Percentiles rank a stretch among this genome's conserved stretches.
These are phyloP conservation scores for Erannis defoliaria DNA, from an alignment of 2,888 invertebrate genomes.

Conservation along the genomic window DNA sequence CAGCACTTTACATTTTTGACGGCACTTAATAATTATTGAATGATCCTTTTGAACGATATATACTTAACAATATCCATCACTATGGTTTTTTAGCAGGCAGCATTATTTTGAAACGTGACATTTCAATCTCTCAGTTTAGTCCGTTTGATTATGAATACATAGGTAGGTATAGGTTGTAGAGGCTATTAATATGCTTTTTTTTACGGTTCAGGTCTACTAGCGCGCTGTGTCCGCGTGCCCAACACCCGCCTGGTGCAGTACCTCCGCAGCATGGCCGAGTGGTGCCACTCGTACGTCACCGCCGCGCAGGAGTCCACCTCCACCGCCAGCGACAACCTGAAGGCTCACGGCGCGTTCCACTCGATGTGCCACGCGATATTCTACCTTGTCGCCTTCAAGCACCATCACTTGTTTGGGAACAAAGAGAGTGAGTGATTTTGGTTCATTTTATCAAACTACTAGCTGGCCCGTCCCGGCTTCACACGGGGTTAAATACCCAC, in stretches of 20 bases:
- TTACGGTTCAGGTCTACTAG: slow-evolving; percentile 64
- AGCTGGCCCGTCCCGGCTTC: no score
- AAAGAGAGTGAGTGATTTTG: slow-evolving; percentile 89
- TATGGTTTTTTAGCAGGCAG: no score
- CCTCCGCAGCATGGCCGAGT: slow-evolving; percentile 90
- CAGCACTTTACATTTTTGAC: no score
- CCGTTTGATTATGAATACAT: no score
- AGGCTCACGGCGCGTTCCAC: slow-evolving; percentile 95
- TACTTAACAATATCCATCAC: no score
- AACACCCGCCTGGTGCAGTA: slow-evolving; percentile 72
- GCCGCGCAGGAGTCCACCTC: slow-evolving; percentile 87
- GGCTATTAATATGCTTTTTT: neutral
- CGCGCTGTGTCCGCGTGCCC: slow-evolving; percentile 75
- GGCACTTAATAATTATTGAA: no score
- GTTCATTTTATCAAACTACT: slow-evolving; percentile 9
- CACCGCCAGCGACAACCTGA: slow-evolving; percentile 67
- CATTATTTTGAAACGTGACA: no score
- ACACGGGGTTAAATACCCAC: no score
- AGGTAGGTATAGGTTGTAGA: no score
- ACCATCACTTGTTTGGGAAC: slow-evolving; percentile 92
- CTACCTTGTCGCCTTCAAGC: slow-evolving; percentile 96
- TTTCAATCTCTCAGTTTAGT: no score
- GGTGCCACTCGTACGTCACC: slow-evolving; percentile 94
- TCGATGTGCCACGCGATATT: slow-evolving; percentile 97
- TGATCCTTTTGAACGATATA: no score